Percentiles rank a stretch among this genome's conserved stretches.
These are phyloP conservation scores for Clarias platycephalus DNA, from an alignment of 2,797 vertebrate species.

Conservation along the genomic window DNA sequence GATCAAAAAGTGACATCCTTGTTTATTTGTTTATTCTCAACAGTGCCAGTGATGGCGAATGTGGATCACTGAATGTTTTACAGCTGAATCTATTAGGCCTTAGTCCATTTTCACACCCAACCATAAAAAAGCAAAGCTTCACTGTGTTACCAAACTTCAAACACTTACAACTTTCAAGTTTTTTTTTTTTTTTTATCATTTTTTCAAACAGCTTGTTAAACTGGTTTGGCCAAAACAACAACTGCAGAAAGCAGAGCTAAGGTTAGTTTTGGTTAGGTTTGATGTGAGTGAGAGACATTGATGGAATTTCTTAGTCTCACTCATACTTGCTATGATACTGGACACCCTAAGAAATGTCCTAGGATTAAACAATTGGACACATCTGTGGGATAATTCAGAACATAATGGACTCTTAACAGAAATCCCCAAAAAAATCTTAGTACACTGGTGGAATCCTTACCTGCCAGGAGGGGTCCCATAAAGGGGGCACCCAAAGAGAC, in stretches of 20 bases:
- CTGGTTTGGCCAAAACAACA: background rate
- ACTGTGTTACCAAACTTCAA: background rate
- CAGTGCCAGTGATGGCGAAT: background rate
- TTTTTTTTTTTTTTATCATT: no score
- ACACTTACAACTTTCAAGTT: background rate
- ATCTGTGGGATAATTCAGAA: background rate
- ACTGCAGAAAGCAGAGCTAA: background rate
- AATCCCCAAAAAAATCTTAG: no score
- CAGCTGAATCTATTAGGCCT: background rate
- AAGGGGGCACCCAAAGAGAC: no score
- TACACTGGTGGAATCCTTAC: background rate
- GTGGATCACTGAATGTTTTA: background rate
- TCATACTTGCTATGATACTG: background rate
- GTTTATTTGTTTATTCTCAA: background rate
- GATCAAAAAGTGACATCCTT: background rate
- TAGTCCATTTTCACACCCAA: background rate
- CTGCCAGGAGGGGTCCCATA: background rate
- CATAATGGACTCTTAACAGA: background rate
- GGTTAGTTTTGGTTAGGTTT: background rate
- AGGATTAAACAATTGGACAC: background rate
- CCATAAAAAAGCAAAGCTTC: background rate
- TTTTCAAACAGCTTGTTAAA: background rate
- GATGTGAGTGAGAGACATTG: no score
- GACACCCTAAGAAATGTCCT: background rate
- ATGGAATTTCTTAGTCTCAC: background rate